phyloP scores from a whole-genome alignment of 2,113 vertebrate species.

The Ginglymostoma cirratum region DNA sequence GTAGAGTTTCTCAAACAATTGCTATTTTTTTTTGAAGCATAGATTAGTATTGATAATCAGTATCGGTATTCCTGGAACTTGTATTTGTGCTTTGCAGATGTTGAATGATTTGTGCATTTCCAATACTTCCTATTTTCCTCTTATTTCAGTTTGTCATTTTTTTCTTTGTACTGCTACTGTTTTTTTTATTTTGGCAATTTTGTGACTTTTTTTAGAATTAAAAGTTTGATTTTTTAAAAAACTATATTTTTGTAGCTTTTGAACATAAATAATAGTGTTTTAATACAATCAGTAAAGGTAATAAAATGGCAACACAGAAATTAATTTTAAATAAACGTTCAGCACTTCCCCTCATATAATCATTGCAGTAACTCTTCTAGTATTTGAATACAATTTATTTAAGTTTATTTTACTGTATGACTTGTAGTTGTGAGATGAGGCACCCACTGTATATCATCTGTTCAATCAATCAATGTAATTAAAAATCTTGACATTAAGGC shows the following conservation, averaged over 20 bases:
- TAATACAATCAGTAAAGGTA: background rate
- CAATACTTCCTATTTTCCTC: background rate
- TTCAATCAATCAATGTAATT: background rate
- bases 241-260: background rate
- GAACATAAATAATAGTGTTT: background rate
- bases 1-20: too few species aligned
- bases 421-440: background rate
- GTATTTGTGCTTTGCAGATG: background rate
- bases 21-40: too few species aligned
- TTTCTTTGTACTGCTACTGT: background rate
- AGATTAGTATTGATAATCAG: background rate
- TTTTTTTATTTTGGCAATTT: background rate
- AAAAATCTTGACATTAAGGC: background rate
- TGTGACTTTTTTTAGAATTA: background rate
- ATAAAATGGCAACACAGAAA: background rate
- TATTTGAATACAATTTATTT: background rate
- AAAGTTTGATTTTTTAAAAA: background rate
- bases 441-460: background rate
- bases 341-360: background rate
- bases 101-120: background rate
- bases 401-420: background rate
- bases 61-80: background rate
- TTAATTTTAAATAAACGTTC: background rate
- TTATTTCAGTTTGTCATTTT: background rate
- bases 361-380: background rate